Conservation (phyloP, 1,140 invertebrate genomes). For the Heliconius nattereri region DNA sequence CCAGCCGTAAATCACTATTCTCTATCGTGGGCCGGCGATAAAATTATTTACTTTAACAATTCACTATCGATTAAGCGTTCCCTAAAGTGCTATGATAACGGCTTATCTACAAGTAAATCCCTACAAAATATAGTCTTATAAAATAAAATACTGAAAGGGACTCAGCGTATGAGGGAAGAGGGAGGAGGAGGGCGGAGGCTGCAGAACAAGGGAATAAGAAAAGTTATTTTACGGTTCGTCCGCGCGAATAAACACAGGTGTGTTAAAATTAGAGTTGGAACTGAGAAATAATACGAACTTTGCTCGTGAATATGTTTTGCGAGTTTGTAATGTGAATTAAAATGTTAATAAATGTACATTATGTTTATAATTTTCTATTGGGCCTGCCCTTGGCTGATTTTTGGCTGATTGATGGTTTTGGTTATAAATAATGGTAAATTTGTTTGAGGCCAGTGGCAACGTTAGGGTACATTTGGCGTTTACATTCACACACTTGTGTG, state of each 20-base stretch:
- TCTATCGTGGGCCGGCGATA: conserved; percentile 16
- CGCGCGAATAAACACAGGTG: conserved; percentile 39
- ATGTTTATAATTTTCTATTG: neutral
- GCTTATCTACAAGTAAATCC: conserved; percentile 43
- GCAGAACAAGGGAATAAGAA: conserved; percentile 60
- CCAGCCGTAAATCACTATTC: conserved; percentile 25
- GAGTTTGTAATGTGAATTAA: conserved; percentile 4
- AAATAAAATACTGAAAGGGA: conserved; percentile 44
- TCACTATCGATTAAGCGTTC: conserved; percentile 22
- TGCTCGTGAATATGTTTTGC: conserved; percentile 7
- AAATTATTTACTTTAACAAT: conserved; percentile 32
- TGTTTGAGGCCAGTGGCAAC: no score
- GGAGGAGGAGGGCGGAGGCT: conserved; percentile 43
- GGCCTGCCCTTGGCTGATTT: neutral
- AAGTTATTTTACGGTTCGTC: conserved; percentile 54
- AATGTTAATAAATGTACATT: conserved; percentile 4
- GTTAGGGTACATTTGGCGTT: no score
- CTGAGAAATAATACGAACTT: conserved; percentile 5
- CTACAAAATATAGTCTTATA: conserved; percentile 42
- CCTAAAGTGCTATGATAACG: conserved; percentile 27
- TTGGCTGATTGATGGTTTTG: no score
- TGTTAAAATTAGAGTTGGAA: conserved; percentile 19
- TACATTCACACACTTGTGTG: no score
- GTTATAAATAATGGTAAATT: no score
- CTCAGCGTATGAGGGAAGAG: conserved; percentile 42